Conservation (phyloP, 2,113 vertebrate species). For the Otolemur garnettii region DNA sequence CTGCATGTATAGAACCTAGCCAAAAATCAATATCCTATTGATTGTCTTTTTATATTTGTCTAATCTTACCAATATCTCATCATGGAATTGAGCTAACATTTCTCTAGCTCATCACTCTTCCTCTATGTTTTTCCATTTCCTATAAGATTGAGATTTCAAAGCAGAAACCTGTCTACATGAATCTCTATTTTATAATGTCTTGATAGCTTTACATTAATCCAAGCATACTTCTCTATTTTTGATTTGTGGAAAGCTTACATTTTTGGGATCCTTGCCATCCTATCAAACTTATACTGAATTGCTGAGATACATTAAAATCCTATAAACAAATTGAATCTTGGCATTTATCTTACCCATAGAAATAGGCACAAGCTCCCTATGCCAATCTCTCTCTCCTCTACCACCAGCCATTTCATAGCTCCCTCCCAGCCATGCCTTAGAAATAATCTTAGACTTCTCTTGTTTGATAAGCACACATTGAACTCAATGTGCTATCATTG, state of each 20-base stretch:
- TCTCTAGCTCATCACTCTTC: not conserved
- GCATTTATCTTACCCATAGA: not conserved
- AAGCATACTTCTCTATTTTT: not conserved
- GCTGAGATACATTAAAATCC: too few species aligned
- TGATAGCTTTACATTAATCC: not conserved
- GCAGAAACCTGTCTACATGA: not conserved
- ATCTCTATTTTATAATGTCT: not conserved
- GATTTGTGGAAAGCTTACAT: not conserved
- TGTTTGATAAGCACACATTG: not conserved
- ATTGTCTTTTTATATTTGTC: not conserved
- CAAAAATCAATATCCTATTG: not conserved
- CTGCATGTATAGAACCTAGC: not conserved
- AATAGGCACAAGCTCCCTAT: not conserved
- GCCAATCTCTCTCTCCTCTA: not conserved
- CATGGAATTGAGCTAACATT: not conserved
- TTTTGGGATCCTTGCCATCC: not conserved
- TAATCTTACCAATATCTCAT: not conserved
- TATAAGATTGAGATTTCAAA: not conserved
- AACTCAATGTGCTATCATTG: not conserved
- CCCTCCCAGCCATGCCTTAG: not conserved
- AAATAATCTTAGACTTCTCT: not conserved
- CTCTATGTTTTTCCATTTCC: not conserved
- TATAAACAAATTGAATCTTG: not conserved
- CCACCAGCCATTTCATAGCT: not conserved
- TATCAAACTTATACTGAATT: not conserved